Percentiles rank a stretch among this genome's conserved stretches.
Conservation (phyloP, 2,797 vertebrate genomes). For the Phrynocephalus forsythii region DNA sequence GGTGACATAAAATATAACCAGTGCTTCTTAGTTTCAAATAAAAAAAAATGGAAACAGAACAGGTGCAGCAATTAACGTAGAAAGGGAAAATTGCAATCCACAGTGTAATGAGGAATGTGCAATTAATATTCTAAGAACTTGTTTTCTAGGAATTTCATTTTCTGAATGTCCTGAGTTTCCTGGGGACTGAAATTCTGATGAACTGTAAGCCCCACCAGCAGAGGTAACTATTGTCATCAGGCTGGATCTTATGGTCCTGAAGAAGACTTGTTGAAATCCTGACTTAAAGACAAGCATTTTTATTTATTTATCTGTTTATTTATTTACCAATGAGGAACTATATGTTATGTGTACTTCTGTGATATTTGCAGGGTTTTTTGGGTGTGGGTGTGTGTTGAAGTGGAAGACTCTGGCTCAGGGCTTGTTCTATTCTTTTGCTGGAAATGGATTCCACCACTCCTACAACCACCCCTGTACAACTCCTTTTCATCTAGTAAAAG, state of each 20-base stretch:
- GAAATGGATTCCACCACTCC: background rate
- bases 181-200: background rate
- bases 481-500: background rate
- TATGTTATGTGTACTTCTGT: background rate
- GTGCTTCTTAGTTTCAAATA: background rate
- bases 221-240: background rate
- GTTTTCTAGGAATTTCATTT: background rate
- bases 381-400: background rate
- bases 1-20: background rate
- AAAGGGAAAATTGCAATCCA: constrained; percentile 9
- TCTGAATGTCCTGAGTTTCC: background rate
- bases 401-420: background rate
- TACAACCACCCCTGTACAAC: background rate
- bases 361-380: background rate
- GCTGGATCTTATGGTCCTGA: background rate
- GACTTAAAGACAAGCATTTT: background rate
- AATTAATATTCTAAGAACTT: background rate
- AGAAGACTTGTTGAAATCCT: background rate
- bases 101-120: background rate
- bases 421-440: background rate
- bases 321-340: background rate
- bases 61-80: background rate
- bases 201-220: background rate
- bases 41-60: rapidly evolving
- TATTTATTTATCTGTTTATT: background rate